Evolutionary conservation across 2,888 invertebrate genomes (phyloP).

Genomic region (Chironomus riparius): DNA sequence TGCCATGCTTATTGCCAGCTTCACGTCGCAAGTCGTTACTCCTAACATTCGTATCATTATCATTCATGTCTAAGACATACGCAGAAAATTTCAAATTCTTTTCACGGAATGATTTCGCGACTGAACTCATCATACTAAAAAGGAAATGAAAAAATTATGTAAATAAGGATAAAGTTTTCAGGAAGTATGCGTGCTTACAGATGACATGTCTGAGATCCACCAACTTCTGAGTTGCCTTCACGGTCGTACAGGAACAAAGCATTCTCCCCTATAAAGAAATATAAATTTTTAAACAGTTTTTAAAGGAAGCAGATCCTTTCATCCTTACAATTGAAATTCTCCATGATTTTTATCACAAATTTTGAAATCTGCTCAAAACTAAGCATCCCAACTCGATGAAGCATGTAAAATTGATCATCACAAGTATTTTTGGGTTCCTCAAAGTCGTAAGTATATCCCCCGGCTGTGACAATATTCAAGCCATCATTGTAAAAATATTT

Average conservation of each 20-base stretch:
- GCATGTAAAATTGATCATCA: constrained; percentile 67
- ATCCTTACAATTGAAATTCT: constrained; percentile 42
- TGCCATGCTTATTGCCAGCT: constrained; percentile 59
- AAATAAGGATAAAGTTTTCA: not conserved
- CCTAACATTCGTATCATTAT: constrained; percentile 44
- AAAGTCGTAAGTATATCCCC: constrained; percentile 73
- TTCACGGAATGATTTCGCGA: constrained; percentile 51
- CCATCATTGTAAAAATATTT: constrained; percentile 67
- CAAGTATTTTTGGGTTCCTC: constrained; percentile 58
- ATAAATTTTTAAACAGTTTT: not conserved
- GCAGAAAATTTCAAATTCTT: constrained; percentile 40
- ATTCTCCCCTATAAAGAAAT: constrained; percentile 50
- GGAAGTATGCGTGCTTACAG: constrained; percentile 37
- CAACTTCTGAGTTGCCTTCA: constrained; percentile 55
- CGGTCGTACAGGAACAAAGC: constrained; percentile 67
- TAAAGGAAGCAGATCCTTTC: not conserved
- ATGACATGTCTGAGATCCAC: constrained; percentile 65
- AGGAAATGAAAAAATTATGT: no score
- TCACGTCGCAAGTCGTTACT: constrained; percentile 55
- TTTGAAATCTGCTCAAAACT: constrained; percentile 64
- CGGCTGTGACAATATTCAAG: constrained; percentile 68
- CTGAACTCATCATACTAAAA: constrained; percentile 52
- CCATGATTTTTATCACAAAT: constrained; percentile 59
- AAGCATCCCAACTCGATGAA: constrained; percentile 61
- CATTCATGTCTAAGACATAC: constrained; percentile 34